Conservation (phyloP, 2,888 invertebrate species). For the Aphodius granarius region DNA sequence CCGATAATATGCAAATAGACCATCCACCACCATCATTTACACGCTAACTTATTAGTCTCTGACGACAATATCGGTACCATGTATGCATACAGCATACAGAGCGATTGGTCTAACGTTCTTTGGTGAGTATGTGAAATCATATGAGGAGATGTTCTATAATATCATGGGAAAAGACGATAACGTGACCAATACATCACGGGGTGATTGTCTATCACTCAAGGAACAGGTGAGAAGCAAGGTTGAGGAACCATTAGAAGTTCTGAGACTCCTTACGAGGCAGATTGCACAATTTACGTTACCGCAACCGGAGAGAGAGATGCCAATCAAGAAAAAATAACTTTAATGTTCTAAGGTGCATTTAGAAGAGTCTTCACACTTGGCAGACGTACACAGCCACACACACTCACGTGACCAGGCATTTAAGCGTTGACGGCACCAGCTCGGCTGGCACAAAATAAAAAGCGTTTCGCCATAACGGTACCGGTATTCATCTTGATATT, state of each 20-base stretch:
- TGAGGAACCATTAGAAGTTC: background rate
- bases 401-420: background rate
- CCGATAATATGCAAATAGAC: conserved; percentile 40
- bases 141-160: background rate
- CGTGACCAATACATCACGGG: background rate
- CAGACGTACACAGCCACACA: background rate
- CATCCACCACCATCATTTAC: conserved; percentile 39
- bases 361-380: background rate
- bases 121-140: background rate
- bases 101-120: background rate
- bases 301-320: background rate
- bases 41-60: conserved; percentile 36
- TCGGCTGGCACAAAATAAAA: background rate
- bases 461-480: background rate
- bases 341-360: background rate
- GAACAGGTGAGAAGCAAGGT: background rate
- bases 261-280: background rate
- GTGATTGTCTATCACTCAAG: background rate
- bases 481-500: background rate
- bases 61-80: conserved; percentile 39
- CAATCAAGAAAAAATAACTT: background rate
- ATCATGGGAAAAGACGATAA: background rate
- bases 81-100: conserved; percentile 28
- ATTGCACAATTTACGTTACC: background rate
- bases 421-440: background rate